Conservation (phyloP, 2,797 vertebrate species). For the Leuciscus waleckii region DNA sequence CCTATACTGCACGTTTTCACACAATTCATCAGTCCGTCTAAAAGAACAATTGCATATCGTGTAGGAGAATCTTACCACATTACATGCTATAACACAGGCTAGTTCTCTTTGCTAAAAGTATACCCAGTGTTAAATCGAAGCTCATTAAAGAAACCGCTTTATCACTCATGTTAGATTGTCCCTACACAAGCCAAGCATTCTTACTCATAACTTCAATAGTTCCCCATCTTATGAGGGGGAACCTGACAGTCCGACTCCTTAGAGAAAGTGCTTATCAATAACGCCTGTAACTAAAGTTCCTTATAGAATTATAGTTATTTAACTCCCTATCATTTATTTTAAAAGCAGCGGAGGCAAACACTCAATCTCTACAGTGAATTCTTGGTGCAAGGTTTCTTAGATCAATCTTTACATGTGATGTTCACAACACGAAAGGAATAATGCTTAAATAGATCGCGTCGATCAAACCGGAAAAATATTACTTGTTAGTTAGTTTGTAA, state of each 20-base stretch:
- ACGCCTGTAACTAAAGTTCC: slow-evolving; percentile 34
- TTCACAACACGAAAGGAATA: neutral
- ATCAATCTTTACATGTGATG: neutral
- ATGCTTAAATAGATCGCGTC: slow-evolving; percentile 4
- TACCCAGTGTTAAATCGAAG: neutral
- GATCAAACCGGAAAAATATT: neutral
- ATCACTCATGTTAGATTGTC: neutral
- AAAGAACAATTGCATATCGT: neutral
- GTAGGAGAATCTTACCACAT: neutral
- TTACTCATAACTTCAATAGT: slow-evolving; percentile 4
- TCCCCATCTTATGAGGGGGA: slow-evolving; percentile 1
- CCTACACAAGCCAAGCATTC: slow-evolving; percentile 24
- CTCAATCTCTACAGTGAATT: slow-evolving; percentile 38
- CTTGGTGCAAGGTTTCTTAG: slow-evolving; percentile 10
- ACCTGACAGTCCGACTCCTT: neutral
- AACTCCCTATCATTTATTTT: slow-evolving; percentile 22
- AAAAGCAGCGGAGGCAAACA: slow-evolving; percentile 30
- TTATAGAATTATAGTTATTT: slow-evolving; percentile 6
- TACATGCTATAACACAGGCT: slow-evolving; percentile 20
- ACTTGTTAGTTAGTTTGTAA: neutral
- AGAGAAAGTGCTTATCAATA: slow-evolving; percentile 43
- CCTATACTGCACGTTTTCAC: neutral
- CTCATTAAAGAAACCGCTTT: neutral
- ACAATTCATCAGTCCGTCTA: slow-evolving; percentile 1
- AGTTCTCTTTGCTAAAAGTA: neutral